These are phyloP conservation scores for Danio albolineatus DNA, from an alignment of 2,797 vertebrate species.

Conservation along the genomic window DNA sequence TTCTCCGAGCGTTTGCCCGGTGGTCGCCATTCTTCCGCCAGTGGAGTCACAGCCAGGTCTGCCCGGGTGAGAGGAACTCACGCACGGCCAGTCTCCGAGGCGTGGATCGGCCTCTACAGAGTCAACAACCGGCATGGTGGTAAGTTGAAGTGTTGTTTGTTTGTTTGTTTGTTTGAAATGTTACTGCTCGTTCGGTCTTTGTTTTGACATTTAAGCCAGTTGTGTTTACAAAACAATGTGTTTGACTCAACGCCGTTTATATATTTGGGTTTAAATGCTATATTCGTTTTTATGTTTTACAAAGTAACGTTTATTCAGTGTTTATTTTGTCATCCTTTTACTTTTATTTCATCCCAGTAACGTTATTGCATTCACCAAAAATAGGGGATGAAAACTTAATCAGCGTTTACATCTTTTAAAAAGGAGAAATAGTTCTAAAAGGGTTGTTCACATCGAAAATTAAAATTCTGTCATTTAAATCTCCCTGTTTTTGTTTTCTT, in stretches of 20 bases:
- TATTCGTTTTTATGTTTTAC: no score
- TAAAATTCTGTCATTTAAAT: fast-evolving
- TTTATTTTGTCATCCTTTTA: no score
- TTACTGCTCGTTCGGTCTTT: neutral
- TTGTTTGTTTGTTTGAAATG: neutral
- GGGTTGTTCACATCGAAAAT: neutral
- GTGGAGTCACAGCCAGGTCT: slow-evolving; percentile 74
- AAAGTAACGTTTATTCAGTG: no score
- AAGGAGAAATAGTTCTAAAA: no score
- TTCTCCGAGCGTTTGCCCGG: slow-evolving; percentile 82
- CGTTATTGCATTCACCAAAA: no score
- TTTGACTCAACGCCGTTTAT: neutral
- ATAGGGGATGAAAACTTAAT: no score
- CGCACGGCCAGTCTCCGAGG: slow-evolving; percentile 81
- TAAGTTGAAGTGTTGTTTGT: slow-evolving; percentile 62
- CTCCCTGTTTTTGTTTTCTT: no score
- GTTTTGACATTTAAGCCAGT: neutral
- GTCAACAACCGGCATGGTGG: slow-evolving; percentile 82
- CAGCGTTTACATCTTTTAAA: no score
- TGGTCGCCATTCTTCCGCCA: slow-evolving; percentile 74
- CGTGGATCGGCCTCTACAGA: slow-evolving; percentile 82
- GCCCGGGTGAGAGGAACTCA: slow-evolving; percentile 74
- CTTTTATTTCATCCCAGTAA: no score
- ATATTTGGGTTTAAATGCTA: neutral
- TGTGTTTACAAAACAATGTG: neutral